Evolutionary conservation across 1,140 invertebrate genomes (phyloP).

Genomic region (Aphelenchoides besseyi): DNA sequence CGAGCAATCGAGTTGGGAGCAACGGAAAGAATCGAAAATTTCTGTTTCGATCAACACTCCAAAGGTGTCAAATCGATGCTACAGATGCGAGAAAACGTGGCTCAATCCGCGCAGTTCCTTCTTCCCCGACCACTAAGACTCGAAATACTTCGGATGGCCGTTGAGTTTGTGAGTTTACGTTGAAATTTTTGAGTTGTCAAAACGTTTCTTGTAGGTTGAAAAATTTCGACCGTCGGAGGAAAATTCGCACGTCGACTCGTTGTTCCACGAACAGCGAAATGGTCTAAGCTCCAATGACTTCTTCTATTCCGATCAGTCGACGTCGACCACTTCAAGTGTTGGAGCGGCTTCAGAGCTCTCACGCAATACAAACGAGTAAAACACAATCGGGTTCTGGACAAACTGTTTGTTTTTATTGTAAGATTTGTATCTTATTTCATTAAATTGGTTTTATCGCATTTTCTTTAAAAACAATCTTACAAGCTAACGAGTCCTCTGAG

Average conservation of each 20-base stretch:
- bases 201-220: no score
- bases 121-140: background rate
- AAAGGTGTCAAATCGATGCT: background rate
- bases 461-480: no score
- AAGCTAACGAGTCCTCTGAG: no score
- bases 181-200: no score
- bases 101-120: background rate
- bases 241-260: background rate
- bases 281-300: background rate
- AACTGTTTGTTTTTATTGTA: no score
- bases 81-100: constrained; percentile 4
- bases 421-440: background rate
- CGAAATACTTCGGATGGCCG: constrained; percentile 12
- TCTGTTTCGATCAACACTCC: background rate
- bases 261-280: background rate
- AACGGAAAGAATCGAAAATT: background rate
- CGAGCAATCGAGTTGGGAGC: constrained; percentile 16
- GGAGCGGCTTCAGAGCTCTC: background rate
- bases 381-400: no score
- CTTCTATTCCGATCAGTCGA: constrained; percentile 12
- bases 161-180: constrained; percentile 17
- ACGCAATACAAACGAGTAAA: no score
- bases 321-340: background rate
- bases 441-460: no score
- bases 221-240: background rate